Evolutionary conservation across 2,113 vertebrate genomes (phyloP).

Genomic region (Brienomyrus longianalis): DNA sequence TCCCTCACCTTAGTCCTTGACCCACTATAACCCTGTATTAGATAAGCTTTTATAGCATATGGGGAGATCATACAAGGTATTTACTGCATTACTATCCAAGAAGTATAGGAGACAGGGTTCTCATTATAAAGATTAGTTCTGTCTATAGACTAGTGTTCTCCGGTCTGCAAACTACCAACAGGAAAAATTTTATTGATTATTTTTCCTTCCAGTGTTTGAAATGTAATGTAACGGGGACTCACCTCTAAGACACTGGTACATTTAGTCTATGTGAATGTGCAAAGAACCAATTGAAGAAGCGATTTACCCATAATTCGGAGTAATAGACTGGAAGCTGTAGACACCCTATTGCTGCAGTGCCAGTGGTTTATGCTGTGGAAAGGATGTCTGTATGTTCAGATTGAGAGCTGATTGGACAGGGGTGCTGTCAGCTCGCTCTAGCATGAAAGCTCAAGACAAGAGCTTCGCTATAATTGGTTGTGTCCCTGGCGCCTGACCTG

Average conservation of each 20-base stretch:
- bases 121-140: neutral
- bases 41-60: neutral
- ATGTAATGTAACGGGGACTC: slow-evolving; percentile 39
- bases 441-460: slow-evolving; percentile 39
- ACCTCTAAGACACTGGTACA: slow-evolving; percentile 18
- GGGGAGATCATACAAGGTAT: neutral
- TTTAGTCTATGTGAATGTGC: neutral
- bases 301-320: slow-evolving; percentile 59
- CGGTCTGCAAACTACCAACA: slow-evolving; percentile 35
- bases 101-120: neutral
- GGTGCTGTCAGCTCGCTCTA: slow-evolving; percentile 53
- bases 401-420: slow-evolving; percentile 54
- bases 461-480: slow-evolving; percentile 60
- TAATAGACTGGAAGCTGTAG: slow-evolving; percentile 38
- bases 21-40: neutral
- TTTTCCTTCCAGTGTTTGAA: neutral
- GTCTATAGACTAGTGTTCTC: slow-evolving; percentile 47
- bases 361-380: slow-evolving; percentile 20
- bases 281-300: slow-evolving; percentile 40
- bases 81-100: neutral
- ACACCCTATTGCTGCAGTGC: slow-evolving; percentile 26
- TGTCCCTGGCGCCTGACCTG: slow-evolving; percentile 48
- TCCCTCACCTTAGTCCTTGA: neutral
- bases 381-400: slow-evolving; percentile 50
- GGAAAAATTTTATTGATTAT: neutral